Base-by-base conservation (phyloP, 2,113 vertebrate genomes). In the Bolborhynchus lineola region DNA sequence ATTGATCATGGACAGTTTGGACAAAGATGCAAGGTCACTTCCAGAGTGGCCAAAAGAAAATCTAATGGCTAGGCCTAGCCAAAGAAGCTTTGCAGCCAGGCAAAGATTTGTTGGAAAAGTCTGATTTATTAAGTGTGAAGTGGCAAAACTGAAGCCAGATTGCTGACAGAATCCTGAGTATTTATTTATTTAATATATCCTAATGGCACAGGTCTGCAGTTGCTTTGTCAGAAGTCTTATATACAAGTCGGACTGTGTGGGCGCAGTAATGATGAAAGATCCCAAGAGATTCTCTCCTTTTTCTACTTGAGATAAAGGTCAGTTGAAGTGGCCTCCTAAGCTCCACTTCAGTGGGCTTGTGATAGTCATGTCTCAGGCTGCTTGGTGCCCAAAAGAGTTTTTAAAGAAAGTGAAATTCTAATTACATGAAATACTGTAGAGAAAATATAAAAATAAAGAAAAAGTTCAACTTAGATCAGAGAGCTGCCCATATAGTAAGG, bases 241-340 rank as follows among this genome's bases (percentile, higher is more conserved):
- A 29, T 52, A 0, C 42, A 24, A 57, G 35, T 70, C 0, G 0
- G 35, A 37, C 14, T 57, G 16, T 39, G 31, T 24, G 59, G 10
- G 23, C 59, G 15, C 37, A 57, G 46, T 71, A 15, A 13, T 20
- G n/a, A 16, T 39, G 47, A 68, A 68, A 64, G 25, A 33, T 75
- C 28, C 87, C 26, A 35, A 69, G 16, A 68, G 33, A 46, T 29
- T 83, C 18, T 8, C 33, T 87, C 41, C 2, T 21, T 65, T 81
- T 65, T 59, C 55, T 89, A 19, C 28, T 60, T 72, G 46, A 41
- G 31, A 10, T 46, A 13, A 11, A 16, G 23, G 23, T 67, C 31
- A 49, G 19, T 60, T 82, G 41, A 71, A 42, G 13, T 23, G 19
- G n/a, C 25, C 37, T 95, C 12, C 42, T 44, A 28, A 25, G 11